phyloP scores from a whole-genome alignment of 2,113 vertebrate genomes.

The Ranitomeya imitator region DNA sequence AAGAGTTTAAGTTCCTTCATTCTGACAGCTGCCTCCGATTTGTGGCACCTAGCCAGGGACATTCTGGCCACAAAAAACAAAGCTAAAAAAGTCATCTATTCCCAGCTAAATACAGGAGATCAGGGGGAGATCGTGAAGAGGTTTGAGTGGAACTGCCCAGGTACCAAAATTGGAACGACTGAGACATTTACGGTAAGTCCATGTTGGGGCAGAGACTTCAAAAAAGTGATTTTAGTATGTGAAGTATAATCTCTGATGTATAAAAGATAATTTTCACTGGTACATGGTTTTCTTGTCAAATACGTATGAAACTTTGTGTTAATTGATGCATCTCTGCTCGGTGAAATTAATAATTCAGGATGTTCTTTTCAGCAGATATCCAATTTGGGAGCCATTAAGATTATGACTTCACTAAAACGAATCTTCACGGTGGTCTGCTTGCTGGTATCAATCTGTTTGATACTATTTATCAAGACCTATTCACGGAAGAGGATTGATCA shows the following conservation, averaged over 20 bases:
- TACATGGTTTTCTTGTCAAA: not conserved
- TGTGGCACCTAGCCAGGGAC: not conserved
- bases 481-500: no score
- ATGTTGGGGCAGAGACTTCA: not conserved
- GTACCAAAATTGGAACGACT: not conserved
- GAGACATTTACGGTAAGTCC: not conserved
- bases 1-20: not conserved
- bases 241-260: not conserved
- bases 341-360: not conserved
- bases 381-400: not conserved
- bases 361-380: conserved; percentile 7
- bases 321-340: not conserved
- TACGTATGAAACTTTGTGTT: not conserved
- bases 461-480: not conserved
- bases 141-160: not conserved
- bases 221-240: not conserved
- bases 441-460: not conserved
- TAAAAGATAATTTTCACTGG: not conserved
- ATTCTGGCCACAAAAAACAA: not conserved
- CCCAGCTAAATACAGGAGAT: conserved; percentile 1
- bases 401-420: not conserved
- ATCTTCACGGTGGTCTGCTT: not conserved
- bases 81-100: not conserved
- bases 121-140: not conserved
- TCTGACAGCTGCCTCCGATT: not conserved